Base-by-base conservation (phyloP, 2,888 invertebrate species). In the Apamea sordens region DNA sequence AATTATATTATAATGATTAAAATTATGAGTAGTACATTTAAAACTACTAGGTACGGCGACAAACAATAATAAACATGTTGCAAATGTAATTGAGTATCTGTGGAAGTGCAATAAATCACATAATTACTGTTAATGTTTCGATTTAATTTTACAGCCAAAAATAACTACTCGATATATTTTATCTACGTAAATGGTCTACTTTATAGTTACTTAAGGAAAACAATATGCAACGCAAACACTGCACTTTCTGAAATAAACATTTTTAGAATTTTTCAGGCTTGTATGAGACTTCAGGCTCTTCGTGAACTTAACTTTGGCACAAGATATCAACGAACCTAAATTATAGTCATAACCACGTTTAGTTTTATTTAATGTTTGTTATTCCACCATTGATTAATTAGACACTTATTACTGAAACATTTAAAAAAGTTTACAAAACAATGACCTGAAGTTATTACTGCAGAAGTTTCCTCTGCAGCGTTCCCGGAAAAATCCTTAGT, bases 401-500 rank as follows among this genome's bases (percentile, higher is more conserved):
- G 63, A 75, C 53, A 63, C 64, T 71, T 18, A 59, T 28, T 67
- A 68, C 32, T 10, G 24, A 64, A 53, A 56, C 21, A 41, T 44
- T 61, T 13, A 24, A 59, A 65, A 72, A 74, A 72, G 24, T 78
- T 67, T 61, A 75, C 18, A 75, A 83, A 85, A 82, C 83, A 86
- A 86, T 84, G 88, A 95, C 95, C 95, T 95, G 94, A 78, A 92
- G 79, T 91, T 86, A 87, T 93, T 83, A 93, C 86, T 86, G 90
- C 88, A 89, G 87, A 82, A 84, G 84, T 74, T 82, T 89, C 87
- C 88, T 87, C 90, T 89, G 89, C 89, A 89, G 92, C 93, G 93
- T 93, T 93, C 93, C 92, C 92, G 86, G 91, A 89, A 92, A 91
- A 91, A 94, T 95, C 95, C 95, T 93, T 88, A 78, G 89, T 90